Base-by-base conservation (phyloP, 2,888 invertebrate genomes). In the Lepidonotus clava region DNA sequence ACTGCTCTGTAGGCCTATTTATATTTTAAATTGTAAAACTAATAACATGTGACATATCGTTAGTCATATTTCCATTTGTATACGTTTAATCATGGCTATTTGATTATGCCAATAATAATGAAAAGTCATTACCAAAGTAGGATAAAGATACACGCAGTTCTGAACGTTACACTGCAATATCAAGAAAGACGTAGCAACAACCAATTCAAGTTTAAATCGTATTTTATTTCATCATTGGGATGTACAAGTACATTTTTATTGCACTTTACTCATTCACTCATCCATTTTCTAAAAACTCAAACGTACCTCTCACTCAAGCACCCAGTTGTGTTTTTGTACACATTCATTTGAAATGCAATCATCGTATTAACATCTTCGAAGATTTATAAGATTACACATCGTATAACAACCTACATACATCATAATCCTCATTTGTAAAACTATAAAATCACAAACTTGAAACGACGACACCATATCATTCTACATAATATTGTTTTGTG, bases 391-490 rank as follows among this genome's bases (percentile, higher is more conserved):
- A 6, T 46, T 46, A 46, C n/a, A n/a, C n/a, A n/a, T n/a, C n/a
- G n/a, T n/a, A n/a, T n/a, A 61, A 11, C 61, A 61, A 61, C 11
- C 61, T 28, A 61, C 28, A 4, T 61, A 61, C 61, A 61, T 53
- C 24, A 32, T 61, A 61, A 61, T 61, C 61, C 28, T 61, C 61
- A 61, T 61, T 61, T 61, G 61, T 61, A 61, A 61, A 61, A 61
- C 61, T 61, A 61, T 61, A 61, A 61, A 61, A 61, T 61, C 61
- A 61, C 61, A 28, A 28, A 11, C 11, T 61, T 11, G 28, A 32
- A 61, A 24, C 21, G n/a, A 1, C 4, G n/a, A 18, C 53, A 53
- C 53, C 28, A 61, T 32, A 28, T 18, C 11, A 28, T 28, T 32
- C 24, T 28, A 2, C 61, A 28, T 28, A 4, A 61, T 28, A 24